A percentile compares a stretch with the other conserved stretches of the same genome.
These are phyloP conservation scores for Pedetes capensis DNA, from an alignment of 2,113 vertebrate species.

Conservation along the genomic window DNA sequence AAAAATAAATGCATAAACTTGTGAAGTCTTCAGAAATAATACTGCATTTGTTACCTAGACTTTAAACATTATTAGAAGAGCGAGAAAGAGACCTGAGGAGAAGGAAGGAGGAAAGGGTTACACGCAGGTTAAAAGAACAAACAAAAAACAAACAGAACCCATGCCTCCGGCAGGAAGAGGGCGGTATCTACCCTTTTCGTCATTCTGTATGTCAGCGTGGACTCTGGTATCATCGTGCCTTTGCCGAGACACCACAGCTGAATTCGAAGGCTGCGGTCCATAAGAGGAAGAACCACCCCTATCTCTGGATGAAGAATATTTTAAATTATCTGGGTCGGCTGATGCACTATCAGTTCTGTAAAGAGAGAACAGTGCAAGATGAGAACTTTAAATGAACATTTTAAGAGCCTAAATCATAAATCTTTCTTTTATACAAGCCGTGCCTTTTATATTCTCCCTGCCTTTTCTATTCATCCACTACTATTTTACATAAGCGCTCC, in stretches of 20 bases:
- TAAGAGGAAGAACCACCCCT: constrained; percentile 90
- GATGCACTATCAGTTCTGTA: constrained; percentile 94
- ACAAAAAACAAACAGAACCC: neutral
- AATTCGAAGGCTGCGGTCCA: constrained; percentile 90
- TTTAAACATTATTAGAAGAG: constrained; percentile 8
- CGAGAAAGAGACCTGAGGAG: no score
- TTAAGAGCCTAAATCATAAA: neutral
- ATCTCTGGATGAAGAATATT: constrained; percentile 92
- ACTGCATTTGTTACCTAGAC: neutral
- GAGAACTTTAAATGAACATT: constrained; percentile 49
- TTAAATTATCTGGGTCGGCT: constrained; percentile 95
- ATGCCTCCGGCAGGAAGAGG: constrained; percentile 6
- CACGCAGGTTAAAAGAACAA: neutral
- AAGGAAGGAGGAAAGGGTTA: neutral
- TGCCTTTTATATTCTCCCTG: neutral
- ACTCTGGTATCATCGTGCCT: constrained; percentile 93
- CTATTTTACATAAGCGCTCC: neutral
- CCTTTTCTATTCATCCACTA: neutral
- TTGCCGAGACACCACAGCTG: constrained; percentile 90
- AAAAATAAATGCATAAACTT: neutral
- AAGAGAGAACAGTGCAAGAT: constrained; percentile 72
- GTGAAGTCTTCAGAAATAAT: constrained; percentile 30
- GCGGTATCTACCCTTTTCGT: constrained; percentile 85
- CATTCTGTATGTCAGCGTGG: constrained; percentile 89
- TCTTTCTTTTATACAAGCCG: constrained; percentile 25